Evolutionary conservation across 2,888 invertebrate genomes (phyloP), one percentile per base, ranked within the genome.

Genomic region (Minunthozetes semirufus): DNA sequence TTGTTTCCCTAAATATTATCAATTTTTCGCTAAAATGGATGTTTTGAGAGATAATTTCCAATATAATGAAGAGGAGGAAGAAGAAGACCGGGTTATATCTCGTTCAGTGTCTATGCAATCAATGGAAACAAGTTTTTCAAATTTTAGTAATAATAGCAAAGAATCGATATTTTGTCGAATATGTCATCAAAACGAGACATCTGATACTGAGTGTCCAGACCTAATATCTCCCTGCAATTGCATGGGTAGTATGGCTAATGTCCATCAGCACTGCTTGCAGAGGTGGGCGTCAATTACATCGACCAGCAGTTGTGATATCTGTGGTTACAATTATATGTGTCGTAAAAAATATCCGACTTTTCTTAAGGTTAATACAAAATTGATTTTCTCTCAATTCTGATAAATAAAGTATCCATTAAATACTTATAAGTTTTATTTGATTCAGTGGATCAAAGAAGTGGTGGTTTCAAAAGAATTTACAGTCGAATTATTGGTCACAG

Each of bases 231-330:
- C 80, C 11, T 80, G 84, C 78, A 80, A 81, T 56, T 85, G 85
- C 79, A 80, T 83, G 2, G 85, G 85, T n/a, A 82, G 82, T 72
- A 86, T 96, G 79, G 92, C 94, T 82, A 96, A 89, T 85, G 95
- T 97, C 38, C 97, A 97, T 85, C 95, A 96, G 84, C 89, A 90
- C 79, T 97, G 97, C 84, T 88, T 97, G 78, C 95, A 97, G 83
- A 95, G 95, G 84, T 97, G 97, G 97, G 48, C 70, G 22, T 70
- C 70, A 17, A 42, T 70, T 6, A 13, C 70, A 9, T 70, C 70
- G 22, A 70, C 42, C 19, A 70, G 48, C 38, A 48, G 48, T 48
- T 70, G 70, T 48, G 70, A 70, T 70, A 70, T 70, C n/a, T 70
- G 70, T 48, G 70, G 70, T n/a, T 70, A 42, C 46, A 25, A 48